Evolutionary conservation across 2,888 invertebrate species (phyloP), one percentile per base, ranked within the genome.

Genomic region (Heterodera filipjevi): DNA sequence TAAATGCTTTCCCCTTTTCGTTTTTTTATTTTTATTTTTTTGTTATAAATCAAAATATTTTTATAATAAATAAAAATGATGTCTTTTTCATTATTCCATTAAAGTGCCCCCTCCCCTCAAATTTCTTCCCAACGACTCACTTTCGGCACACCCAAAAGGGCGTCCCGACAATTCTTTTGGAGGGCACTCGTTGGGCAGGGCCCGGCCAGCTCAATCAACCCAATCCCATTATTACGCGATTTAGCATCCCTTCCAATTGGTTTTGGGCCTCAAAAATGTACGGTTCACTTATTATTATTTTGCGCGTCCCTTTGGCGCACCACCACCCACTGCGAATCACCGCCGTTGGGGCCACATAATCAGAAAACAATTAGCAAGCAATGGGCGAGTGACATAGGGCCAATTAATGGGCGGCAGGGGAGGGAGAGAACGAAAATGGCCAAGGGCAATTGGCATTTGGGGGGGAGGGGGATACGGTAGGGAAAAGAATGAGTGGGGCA

Each of bases 151-250:
- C 12, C 59, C 1, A 59, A 59, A 59, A 59, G 12, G 27, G 59
- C n/a, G n/a, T n/a, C 59, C 59, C 59, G 59, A 59, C 59, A 27
- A 27, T 59, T 59, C 59, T 59, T 49, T 59, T 59, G 59, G 59
- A 59, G 59, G 59, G 59, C 59, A 59, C 59, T 59, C 59, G 8
- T 10, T 59, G 59, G 59, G 10, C 59, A 2, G 59, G 39, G 39
- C n/a, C 44, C 44, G 44, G 12, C 49, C 1, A 49, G 8, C 16
- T 16, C 10, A 59, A 8, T 27, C 22, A 10, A 59, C 10, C 59
- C 59, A 59, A 59, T 59, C 59, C 59, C 59, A 59, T 59, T 59
- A 59, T 59, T 59, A 59, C 59, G 59, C 59, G 59, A n/a, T 59
- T 59, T 59, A 27, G 59, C 27, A n/a, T 59, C 59, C 59, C 49